phyloP scores from a whole-genome alignment of 2,113 vertebrate species.

The Cyrtonyx montezumae region DNA sequence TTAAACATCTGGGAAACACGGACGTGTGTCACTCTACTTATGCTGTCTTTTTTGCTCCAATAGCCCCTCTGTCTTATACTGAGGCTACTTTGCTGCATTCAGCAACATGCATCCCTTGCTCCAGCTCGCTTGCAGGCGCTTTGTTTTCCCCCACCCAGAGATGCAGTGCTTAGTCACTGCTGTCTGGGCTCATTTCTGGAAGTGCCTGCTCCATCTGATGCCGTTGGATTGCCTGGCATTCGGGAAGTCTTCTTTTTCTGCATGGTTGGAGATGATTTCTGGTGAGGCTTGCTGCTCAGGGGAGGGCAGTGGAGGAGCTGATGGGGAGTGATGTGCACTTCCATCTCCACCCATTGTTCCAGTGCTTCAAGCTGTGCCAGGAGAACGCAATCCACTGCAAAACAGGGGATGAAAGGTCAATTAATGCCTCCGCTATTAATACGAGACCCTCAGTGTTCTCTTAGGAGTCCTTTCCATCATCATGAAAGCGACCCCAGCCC shows the following conservation, averaged over 20 bases:
- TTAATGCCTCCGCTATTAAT: background rate
- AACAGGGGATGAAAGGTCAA: background rate
- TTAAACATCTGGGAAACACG: background rate
- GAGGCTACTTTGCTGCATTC: background rate
- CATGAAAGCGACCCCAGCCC: background rate
- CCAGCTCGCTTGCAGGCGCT: background rate
- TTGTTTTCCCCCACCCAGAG: background rate
- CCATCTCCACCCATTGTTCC: background rate
- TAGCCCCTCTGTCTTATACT: background rate
- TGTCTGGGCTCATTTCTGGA: background rate
- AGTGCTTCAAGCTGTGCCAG: background rate
- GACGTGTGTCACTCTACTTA: rapidly evolving
- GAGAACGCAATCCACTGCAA: background rate
- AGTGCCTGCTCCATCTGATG: background rate
- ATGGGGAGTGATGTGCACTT: background rate
- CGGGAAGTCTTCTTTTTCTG: background rate
- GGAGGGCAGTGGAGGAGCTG: background rate
- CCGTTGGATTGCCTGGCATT: background rate
- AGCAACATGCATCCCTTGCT: rapidly evolving
- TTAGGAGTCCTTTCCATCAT: background rate
- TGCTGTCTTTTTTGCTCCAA: background rate
- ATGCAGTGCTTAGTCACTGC: background rate
- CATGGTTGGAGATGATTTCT: background rate
- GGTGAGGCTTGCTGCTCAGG: background rate
- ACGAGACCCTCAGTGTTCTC: background rate